phyloP scores from a whole-genome alignment of 2,113 vertebrate species.

The Catharus minimus region DNA sequence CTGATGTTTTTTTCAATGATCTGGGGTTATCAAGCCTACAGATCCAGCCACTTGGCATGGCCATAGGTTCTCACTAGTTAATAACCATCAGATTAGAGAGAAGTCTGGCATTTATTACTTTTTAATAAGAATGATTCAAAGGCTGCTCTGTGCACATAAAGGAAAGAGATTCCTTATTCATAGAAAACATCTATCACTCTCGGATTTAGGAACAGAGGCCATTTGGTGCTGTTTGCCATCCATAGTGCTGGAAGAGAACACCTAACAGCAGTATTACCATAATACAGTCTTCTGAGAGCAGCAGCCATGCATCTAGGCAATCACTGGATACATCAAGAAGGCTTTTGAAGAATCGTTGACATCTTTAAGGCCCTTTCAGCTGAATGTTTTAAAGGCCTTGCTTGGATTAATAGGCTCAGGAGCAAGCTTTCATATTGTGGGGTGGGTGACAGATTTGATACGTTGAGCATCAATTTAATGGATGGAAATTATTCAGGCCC shows the following conservation, averaged over 20 bases:
- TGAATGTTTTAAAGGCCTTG: not conserved
- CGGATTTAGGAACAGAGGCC: not conserved
- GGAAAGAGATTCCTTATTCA: not conserved
- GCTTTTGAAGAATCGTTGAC: not conserved
- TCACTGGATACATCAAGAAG: not conserved
- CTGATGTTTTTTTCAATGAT: not conserved
- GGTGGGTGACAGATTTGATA: not conserved
- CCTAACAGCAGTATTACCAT: not conserved
- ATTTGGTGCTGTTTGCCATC: not conserved
- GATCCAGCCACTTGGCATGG: not conserved
- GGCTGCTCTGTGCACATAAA: not conserved
- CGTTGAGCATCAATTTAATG: not conserved
- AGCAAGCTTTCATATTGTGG: not conserved
- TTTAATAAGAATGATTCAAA: not conserved
- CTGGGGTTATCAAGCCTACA: not conserved
- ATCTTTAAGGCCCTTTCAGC: not conserved
- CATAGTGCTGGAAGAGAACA: not conserved
- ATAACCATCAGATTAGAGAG: not conserved
- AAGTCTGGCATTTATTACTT: not conserved
- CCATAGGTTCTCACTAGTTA: not conserved
- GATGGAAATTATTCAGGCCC: not conserved
- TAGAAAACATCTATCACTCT: not conserved
- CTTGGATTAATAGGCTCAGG: conserved; percentile 11
- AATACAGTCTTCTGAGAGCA: not conserved
- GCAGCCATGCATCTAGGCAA: not conserved